Conservation (phyloP, 2,888 invertebrate genomes). For the Silvanus unidentatus region DNA sequence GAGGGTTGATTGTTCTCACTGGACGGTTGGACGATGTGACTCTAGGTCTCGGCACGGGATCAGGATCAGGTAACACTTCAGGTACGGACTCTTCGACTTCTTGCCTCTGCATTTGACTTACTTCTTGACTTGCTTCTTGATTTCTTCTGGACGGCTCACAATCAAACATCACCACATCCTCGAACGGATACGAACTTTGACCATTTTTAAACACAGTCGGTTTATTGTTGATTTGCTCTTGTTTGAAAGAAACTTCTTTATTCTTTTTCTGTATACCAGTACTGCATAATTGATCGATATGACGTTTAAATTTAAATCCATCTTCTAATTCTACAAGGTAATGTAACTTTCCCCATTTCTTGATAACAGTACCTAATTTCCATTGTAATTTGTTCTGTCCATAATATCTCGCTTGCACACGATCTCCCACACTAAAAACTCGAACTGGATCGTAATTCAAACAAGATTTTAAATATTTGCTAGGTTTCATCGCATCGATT, state of each 20-base stretch:
- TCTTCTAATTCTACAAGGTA: not conserved
- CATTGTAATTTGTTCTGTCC: not conserved
- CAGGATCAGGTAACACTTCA: too few species aligned
- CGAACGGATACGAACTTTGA: not conserved
- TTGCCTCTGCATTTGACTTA: too few species aligned
- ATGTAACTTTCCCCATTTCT: not conserved
- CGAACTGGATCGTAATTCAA: not conserved
- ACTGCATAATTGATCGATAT: not conserved
- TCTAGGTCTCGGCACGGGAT: too few species aligned
- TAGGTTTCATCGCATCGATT: not conserved
- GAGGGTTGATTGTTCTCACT: too few species aligned
- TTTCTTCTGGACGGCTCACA: too few species aligned
- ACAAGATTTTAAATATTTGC: not conserved
- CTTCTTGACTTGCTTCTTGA: too few species aligned
- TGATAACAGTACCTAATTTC: not conserved
- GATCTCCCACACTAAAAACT: not conserved
- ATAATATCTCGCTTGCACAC: slow-evolving; percentile 1
- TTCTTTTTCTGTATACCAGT: not conserved
- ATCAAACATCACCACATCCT: too few species aligned
- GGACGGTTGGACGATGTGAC: too few species aligned
- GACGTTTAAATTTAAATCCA: not conserved
- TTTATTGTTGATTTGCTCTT: not conserved
- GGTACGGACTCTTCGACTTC: too few species aligned
- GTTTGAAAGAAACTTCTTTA: not conserved
- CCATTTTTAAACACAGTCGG: not conserved